phyloP scores from a whole-genome alignment of 2,797 vertebrate genomes.

The Lagocephalus sceleratus region DNA sequence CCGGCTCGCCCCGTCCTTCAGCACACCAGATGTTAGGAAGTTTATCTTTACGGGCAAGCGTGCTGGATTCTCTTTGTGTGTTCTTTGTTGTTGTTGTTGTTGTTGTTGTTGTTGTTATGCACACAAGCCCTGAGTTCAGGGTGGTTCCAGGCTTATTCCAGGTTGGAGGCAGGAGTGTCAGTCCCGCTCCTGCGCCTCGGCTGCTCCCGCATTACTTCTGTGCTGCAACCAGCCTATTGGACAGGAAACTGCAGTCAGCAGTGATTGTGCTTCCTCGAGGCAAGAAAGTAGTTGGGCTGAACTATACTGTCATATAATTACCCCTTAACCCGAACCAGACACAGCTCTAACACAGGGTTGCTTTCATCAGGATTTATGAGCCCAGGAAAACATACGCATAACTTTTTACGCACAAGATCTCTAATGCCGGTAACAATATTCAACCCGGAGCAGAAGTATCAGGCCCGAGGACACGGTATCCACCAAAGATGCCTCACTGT shows the following conservation, averaged over 20 bases:
- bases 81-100: background rate
- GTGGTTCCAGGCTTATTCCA: conserved; percentile 6
- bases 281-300: conserved; percentile 72
- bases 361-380: conserved; percentile 48
- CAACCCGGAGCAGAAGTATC: background rate
- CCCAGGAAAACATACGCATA: conserved; percentile 29
- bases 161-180: conserved; percentile 1
- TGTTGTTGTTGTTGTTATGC: background rate
- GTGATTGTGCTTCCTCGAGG: conserved; percentile 79
- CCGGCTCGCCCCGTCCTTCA: conserved; percentile 61
- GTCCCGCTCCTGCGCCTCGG: conserved; percentile 37
- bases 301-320: conserved; percentile 73
- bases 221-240: conserved; percentile 57
- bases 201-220: conserved; percentile 44
- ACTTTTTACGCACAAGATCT: conserved; percentile 5
- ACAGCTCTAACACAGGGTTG: conserved; percentile 44
- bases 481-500: too few relatives aligned
- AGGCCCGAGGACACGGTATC: background rate
- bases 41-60: conserved; percentile 30
- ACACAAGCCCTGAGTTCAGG: conserved; percentile 11
- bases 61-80: conserved; percentile 35
- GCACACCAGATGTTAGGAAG: conserved; percentile 61
- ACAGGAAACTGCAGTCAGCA: conserved; percentile 79
- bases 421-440: conserved; percentile 3
- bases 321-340: conserved; percentile 68